Evolutionary conservation across 1,140 invertebrate species (phyloP), one percentile per base, ranked within the genome.

Genomic region (Rhopalosiphum padi): DNA sequence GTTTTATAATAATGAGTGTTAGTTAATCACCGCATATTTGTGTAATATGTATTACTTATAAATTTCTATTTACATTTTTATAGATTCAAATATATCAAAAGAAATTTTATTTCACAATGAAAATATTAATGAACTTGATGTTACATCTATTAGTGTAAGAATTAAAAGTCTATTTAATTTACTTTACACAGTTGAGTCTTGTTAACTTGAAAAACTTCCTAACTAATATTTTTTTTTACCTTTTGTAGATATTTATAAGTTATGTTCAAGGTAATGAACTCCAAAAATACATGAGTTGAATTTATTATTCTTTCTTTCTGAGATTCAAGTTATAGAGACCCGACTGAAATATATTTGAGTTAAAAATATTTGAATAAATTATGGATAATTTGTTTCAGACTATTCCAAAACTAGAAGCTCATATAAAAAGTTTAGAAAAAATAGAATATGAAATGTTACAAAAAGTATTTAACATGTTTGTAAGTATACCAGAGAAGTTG

Each of bases 361-460:
- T n/a, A 15, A 15, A 46, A 25, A 46, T 86, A 43, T 87, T 43
- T 43, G 7, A 18, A 30, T 43, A 90, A 68, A 43, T 68, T 90
- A 41, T n/a, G 15, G n/a, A 53, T 82, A 37, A 53, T 60, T 94
- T 93, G 77, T 68, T 94, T 93, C 51, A 88, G 41, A 51, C n/a
- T 83, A 43, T 60, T 46, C 22, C 25, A 51, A 82, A 94, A 55
- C 23, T 94, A 25, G 83, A 90, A 60, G 22, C 94, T n/a, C 48
- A 91, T 53, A 87, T 94, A 25, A 51, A 53, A 30, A 82, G 85
- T 25, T 77, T 93, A 60, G 90, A 94, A 90, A 89, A 93, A 43
- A 77, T 93, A 23, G 94, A 94, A 23, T 90, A 94, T 89, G 91
- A 93, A 35, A 94, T 94, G 41, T 91, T 94, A 46, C 87, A 94